A percentile compares a stretch with the other conserved stretches of the same genome.
phyloP scores from a whole-genome alignment of 2,113 vertebrate species.

The Neomonachus schauinslandi region DNA sequence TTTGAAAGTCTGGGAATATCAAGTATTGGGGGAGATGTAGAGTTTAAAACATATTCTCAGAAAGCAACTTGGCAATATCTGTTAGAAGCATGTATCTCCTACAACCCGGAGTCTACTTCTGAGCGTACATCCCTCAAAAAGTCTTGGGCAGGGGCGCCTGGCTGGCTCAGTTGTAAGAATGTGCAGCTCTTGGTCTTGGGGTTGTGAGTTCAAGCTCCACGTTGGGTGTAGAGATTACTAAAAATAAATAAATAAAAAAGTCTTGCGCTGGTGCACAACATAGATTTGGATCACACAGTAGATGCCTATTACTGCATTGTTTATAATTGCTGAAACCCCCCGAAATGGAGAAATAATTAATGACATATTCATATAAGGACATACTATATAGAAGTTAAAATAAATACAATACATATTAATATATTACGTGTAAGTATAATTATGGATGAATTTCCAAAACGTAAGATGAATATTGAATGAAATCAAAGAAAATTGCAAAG shows the following conservation, averaged over 20 bases:
- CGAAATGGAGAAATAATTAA: neutral
- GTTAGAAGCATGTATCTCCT: neutral
- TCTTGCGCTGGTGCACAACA: neutral
- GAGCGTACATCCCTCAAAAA: neutral
- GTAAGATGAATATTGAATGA: neutral
- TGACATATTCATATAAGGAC: neutral
- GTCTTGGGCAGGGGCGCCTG: neutral
- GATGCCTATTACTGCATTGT: neutral
- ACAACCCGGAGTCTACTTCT: neutral
- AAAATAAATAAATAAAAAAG: neutral
- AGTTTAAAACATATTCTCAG: neutral
- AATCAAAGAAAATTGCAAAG: slow-evolving; percentile 26
- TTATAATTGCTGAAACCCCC: neutral
- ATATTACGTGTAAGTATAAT: neutral
- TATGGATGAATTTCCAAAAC: neutral
- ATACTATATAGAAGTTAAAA: neutral
- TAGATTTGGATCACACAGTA: neutral
- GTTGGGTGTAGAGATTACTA: neutral
- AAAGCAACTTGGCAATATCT: neutral
- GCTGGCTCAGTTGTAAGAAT: neutral
- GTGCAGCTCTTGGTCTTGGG: neutral
- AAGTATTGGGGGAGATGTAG: neutral
- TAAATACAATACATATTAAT: neutral
- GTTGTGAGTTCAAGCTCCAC: neutral
- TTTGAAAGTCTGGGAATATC: neutral